Evolutionary conservation across 2,888 invertebrate genomes (phyloP).

Genomic region (Lasioglossum zephyrum): DNA sequence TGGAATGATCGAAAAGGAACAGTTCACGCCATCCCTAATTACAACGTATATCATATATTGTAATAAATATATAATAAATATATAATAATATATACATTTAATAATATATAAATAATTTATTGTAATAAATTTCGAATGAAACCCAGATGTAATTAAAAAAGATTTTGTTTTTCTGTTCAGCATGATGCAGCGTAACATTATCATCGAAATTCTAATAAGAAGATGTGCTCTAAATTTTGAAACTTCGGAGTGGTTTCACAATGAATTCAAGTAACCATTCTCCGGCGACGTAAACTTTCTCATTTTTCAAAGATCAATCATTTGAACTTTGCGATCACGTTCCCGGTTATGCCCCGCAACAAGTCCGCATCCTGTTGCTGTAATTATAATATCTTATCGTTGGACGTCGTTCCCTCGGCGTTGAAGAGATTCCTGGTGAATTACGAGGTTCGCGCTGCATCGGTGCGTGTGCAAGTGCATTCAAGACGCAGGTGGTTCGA

Average conservation of each 20-base stretch:
- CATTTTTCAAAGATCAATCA: background rate
- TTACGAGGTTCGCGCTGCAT: slow-evolving; percentile 43
- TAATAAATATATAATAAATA: too few relatives aligned
- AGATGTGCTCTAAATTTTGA: background rate
- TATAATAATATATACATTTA: too few relatives aligned
- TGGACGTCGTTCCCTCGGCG: slow-evolving; percentile 26
- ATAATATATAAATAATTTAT: too few relatives aligned
- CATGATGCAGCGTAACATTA: background rate
- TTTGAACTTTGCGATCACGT: slow-evolving; percentile 23
- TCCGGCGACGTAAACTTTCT: background rate
- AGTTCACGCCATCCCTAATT: too few relatives aligned
- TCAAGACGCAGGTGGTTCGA: slow-evolving; percentile 42
- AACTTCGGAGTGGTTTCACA: background rate
- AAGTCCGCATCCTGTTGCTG: slow-evolving; percentile 55
- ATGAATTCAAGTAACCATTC: background rate
- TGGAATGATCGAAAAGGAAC: too few relatives aligned
- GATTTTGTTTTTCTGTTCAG: too few relatives aligned
- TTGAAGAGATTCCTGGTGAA: slow-evolving; percentile 37
- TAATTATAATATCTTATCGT: slow-evolving; percentile 60
- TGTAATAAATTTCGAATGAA: background rate
- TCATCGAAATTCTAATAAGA: background rate
- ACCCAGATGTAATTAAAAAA: background rate
- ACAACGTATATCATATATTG: too few relatives aligned
- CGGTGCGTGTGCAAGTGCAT: slow-evolving; percentile 27
- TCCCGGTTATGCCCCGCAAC: slow-evolving; percentile 1